Evolutionary conservation across 2,888 invertebrate genomes (phyloP), one percentile per base, ranked within the genome.

Genomic region (Cerastis leucographa): DNA sequence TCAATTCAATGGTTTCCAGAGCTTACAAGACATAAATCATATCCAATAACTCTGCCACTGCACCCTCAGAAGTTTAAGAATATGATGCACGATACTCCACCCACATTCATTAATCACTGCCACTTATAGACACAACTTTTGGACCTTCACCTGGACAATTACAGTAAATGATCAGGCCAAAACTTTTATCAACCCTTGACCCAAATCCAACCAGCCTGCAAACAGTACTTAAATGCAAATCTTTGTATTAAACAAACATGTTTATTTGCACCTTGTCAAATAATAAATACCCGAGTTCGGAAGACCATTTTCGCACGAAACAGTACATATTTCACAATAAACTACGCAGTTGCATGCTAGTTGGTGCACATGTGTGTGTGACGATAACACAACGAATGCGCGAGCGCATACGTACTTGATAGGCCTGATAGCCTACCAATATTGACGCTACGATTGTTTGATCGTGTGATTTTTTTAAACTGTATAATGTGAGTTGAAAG

Each of bases 331-430:
- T 92, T 92, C 91, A 90, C 89, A 91, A 91, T 91, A 91, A 93
- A 94, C 94, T 94, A 93, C 95, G 95, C 95, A 95, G 95, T 95
- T 93, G 92, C 92, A 94, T 91, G 87, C 83, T 90, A 88, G 88
- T 87, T 86, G 89, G 78, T 81, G 89, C 86, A 80, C 82, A 87
- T 86, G 86, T 91, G 91, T 91, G 90, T 85, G 90, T 86, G 87
- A 88, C 87, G 91, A 89, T 89, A 88, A 87, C 87, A 89, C 90
- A 87, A 87, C 85, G 85, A 87, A 86, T 89, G 90, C 91, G 91
- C 90, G 89, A 90, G 89, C 87, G 80, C 87, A 87, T 90, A 87
- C 89, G 87, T 90, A 85, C 89, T 81, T 92, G 89, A 92, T 92
- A 92, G 90, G 90, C 89, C 90, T 91, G 89, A 81, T 81, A 82